Evolutionary conservation across 2,797 vertebrate genomes (phyloP).

Genomic region (Furcifer pardalis): DNA sequence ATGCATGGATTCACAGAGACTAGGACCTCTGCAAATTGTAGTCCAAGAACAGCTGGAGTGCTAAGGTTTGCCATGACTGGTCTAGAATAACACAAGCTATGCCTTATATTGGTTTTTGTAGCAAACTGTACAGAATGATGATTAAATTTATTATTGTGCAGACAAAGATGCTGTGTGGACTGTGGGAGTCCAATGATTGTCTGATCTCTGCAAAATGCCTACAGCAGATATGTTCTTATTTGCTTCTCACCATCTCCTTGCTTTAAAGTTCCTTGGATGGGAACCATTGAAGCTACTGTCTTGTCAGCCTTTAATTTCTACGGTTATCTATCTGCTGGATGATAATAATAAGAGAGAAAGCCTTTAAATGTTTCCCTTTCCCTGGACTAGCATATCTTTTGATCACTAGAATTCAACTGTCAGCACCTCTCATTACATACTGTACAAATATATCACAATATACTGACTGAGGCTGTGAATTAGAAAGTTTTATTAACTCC

Average conservation of each 20-base stretch:
- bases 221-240: not conserved
- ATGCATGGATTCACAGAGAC: no score
- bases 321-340: not conserved
- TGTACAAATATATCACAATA: not conserved
- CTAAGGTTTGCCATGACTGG: no score
- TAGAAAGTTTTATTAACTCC: slow-evolving; percentile 23
- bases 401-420: slow-evolving; percentile 22
- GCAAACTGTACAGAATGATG: no score
- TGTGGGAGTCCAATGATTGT: not conserved
- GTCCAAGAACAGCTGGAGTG: no score
- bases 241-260: not conserved
- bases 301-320: not conserved
- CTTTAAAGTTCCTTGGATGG: not conserved
- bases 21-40: no score
- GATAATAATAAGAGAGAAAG: not conserved
- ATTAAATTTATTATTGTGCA: no score
- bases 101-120: not conserved
- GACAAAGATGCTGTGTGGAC: not conserved
- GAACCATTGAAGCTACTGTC: slow-evolving; percentile 4
- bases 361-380: slow-evolving; percentile 20
- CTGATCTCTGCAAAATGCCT: not conserved
- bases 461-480: not conserved
- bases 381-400: slow-evolving; percentile 5
- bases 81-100: no score
- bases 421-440: slow-evolving; percentile 13